phyloP scores from a whole-genome alignment of 2,797 vertebrate species.

The Pristis pectinata region DNA sequence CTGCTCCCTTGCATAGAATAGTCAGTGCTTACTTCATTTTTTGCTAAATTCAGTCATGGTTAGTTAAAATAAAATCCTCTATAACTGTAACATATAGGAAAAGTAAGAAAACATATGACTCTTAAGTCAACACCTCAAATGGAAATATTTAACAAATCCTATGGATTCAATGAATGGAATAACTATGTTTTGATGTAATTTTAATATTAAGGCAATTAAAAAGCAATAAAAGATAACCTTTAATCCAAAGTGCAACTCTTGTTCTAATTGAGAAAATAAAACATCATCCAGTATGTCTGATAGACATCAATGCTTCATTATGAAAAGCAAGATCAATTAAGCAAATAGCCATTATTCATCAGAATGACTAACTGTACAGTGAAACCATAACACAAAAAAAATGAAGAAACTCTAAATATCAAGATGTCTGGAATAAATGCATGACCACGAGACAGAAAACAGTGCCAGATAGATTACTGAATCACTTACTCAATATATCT shows the following conservation, averaged over 20 bases:
- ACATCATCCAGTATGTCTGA: background rate
- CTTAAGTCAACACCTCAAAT: background rate
- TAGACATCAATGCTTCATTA: background rate
- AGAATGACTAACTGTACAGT: background rate
- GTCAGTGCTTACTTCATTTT: background rate
- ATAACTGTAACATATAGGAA: background rate
- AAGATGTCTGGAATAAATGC: background rate
- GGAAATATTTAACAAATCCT: background rate
- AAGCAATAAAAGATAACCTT: background rate
- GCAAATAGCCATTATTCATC: background rate
- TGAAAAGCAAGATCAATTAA: conserved; percentile 10
- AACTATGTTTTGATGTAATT: background rate
- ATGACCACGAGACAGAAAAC: background rate
- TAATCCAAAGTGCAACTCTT: background rate
- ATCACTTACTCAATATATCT: conserved; percentile 30
- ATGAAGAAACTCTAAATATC: background rate
- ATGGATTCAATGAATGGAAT: background rate
- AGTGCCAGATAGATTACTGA: background rate
- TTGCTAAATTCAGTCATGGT: background rate
- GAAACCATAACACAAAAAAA: background rate
- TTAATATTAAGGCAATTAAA: background rate
- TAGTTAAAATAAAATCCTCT: background rate
- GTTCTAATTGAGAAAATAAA: background rate
- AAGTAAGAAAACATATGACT: background rate
- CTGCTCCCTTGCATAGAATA: background rate